Conservation (phyloP, 2,113 vertebrate species). For the Halcyon malimbica region DNA sequence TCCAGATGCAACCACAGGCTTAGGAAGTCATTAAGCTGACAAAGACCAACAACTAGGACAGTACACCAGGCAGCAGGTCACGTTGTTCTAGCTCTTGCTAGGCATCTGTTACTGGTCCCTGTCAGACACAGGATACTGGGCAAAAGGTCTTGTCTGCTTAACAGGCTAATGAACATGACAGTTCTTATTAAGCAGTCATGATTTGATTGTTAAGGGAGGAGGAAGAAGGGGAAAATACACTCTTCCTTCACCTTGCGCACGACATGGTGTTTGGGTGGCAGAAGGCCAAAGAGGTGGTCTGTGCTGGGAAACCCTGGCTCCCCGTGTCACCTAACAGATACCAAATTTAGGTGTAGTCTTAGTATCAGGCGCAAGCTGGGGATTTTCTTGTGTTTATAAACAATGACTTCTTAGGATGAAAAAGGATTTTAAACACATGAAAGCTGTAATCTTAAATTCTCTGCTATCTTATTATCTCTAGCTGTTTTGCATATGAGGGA, state of each 20-base stretch:
- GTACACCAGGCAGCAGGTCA: not conserved
- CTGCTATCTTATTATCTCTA: not conserved
- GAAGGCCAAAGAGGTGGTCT: not conserved
- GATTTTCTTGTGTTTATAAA: not conserved
- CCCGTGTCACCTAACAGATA: not conserved
- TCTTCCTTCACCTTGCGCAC: not conserved
- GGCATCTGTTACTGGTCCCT: not conserved
- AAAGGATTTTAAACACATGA: not conserved
- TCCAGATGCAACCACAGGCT: not conserved
- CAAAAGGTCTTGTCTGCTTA: not conserved
- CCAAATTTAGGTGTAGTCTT: not conserved
- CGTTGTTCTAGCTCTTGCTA: not conserved
- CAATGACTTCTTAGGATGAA: not conserved
- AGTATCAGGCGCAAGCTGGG: not conserved
- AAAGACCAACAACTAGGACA: not conserved
- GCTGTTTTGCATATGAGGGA: not conserved
- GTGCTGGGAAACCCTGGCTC: not conserved
- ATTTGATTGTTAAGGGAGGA: not conserved
- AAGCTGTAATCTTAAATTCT: not conserved
- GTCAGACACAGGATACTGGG: not conserved
- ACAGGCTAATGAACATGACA: not conserved
- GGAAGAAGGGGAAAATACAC: not conserved
- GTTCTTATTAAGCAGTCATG: not conserved
- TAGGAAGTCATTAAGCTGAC: not conserved
- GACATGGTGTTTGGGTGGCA: fast-evolving